These are phyloP conservation scores for Rattus norvegicus DNA, from an alignment of 2,113 vertebrate genomes.

Conservation along the genomic window GRCr8 NC_086024.1:48142501-48143000, in stretches of 20 bases:
- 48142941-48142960: neutral
- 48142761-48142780: neutral
- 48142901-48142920: neutral
- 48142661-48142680: neutral
- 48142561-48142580: neutral
- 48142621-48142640: neutral
- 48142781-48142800: neutral
- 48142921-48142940: neutral
- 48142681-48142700: neutral
- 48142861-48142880: neutral
- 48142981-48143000: neutral
- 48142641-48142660: neutral
- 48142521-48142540: too few relatives aligned
- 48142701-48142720: neutral
- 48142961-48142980: neutral
- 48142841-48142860: neutral
- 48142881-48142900: neutral
- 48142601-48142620: neutral
- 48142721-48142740: neutral
- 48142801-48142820: neutral
- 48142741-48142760: neutral
- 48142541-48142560: neutral
- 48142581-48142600: neutral
- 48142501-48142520: neutral
- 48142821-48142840: neutral